phyloP scores from a whole-genome alignment of 92 coral and sea anemone species.

The Blastomussa wellsi region DNA sequence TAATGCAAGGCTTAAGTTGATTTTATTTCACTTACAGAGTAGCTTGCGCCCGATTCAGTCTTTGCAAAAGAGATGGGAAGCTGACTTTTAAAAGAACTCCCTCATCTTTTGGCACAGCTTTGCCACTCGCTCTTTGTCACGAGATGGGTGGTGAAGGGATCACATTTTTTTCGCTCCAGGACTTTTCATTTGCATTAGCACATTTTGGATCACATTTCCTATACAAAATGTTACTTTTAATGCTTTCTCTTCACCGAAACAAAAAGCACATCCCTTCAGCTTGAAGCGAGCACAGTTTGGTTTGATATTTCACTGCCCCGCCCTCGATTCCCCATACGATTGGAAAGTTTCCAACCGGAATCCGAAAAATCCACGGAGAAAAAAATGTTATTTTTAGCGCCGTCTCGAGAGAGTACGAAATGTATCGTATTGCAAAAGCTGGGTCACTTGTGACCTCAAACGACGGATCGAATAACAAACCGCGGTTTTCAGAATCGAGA shows the following conservation, averaged over 20 bases:
- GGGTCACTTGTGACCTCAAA: conserved; percentile 18
- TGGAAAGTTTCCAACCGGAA: background rate
- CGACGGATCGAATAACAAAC: conserved; percentile 1
- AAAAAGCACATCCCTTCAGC: background rate
- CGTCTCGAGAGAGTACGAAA: background rate
- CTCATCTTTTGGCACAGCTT: no score
- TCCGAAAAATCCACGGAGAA: background rate
- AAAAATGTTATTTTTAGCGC: conserved; percentile 3
- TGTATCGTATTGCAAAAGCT: conserved; percentile 9
- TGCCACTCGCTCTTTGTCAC: no score
- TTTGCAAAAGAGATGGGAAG: no score
- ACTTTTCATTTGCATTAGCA: background rate
- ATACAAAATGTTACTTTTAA: no score
- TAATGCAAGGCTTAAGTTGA: no score
- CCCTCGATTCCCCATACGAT: background rate
- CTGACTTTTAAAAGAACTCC: no score
- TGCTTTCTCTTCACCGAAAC: background rate
- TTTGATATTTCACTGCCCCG: background rate
- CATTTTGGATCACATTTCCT: background rate
- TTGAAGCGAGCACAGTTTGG: background rate
- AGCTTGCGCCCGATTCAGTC: no score
- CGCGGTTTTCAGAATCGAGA: conserved; percentile 8
- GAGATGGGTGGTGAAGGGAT: no score
- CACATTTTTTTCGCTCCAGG: background rate
- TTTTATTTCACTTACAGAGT: no score